Evolutionary conservation across 2,888 invertebrate genomes (phyloP), one percentile per base, ranked within the genome.

Genomic region (Leptothorax acervorum): DNA sequence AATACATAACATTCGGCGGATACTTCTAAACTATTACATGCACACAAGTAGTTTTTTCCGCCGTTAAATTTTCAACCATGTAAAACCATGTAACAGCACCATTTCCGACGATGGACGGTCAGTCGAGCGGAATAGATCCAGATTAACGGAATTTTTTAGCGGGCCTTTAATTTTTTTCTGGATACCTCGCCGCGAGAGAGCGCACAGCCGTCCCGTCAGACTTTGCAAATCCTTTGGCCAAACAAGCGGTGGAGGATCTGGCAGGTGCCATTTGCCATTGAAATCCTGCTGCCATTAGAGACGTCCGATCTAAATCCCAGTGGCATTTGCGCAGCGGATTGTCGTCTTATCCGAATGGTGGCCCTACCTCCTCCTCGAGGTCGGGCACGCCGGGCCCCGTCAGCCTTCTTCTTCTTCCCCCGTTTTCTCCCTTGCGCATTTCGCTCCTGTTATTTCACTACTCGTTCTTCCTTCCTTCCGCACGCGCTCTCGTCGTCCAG

Each of bases 321-420:
- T 87, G 90, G 91, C 92, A 93, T 93, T 94, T 94, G 93, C 92
- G 90, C 92, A 92, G 86, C 91, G 94, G 93, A 94, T 94, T 93
- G 92, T 92, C 93, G 93, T 91, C 92, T 93, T 92, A 92, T 91
- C 92, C 93, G 79, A 55, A 82, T 82, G 65, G 86, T 79, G 65
- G 86, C 71, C 70, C 85, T 89, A 83, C 83, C 89, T 87, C 68
- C 83, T 79, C 45, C n/a, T 48, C 39, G 60, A 51, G 18, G 48
- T 71, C 48, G 71, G 57, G 70, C 71, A 79, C 57, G 18, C 57
- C 35, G 71, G 57, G 78, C 82, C 48, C 48, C 45, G 65, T 23
- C 57, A 70, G 63, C 60, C 68, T 65, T 55, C 35, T 73, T 82
- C 82, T 71, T 68, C 68, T 84, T 48, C 85, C 62, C 84, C 39